Evolutionary conservation across 2,797 vertebrate species (phyloP), one percentile per base, ranked within the genome.

Genomic region (Borostomias antarcticus): DNA sequence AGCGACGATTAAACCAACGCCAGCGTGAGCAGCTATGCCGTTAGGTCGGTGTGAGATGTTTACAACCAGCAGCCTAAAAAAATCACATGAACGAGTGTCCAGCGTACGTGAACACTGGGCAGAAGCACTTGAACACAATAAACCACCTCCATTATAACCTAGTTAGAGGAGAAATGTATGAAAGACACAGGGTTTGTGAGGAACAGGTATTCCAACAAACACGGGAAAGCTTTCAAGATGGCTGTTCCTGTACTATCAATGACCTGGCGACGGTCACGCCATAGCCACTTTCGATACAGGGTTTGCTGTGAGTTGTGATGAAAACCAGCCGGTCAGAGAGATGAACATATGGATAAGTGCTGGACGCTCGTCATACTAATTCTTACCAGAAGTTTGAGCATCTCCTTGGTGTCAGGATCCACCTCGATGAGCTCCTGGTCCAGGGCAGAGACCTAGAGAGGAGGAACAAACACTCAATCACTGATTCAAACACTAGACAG

Each of bases 391-490:
- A 19, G n/a, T 19, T 8, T 21, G 5, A 23, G 21, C 23, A 11
- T 52, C 23, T 23, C 21, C 70, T 1, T 96, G 45, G 95, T 96
- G 74, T 96, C 95, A 0, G 94, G 94, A 66, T 96, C 94, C 8
- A 96, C 94, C 78, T 96, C 95, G 11, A 96, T 96, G 62, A 95
- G 93, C 80, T 96, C 95, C 80, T 95, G 95, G 78, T 95, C 94
- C 1, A 96, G 87, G 51, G 95, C 95, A 75, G 95, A 96, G 53
- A 95, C 95, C 95, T 96, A 76, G 1, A 69, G 43, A 29, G n/a
- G n/a, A n/a, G n/a, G n/a, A n/a, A n/a, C n/a, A n/a, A n/a, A n/a
- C n/a, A n/a, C n/a, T n/a, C n/a, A n/a, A n/a, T n/a, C n/a, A n/a
- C n/a, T n/a, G n/a, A n/a, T n/a, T n/a, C n/a, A n/a, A n/a, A n/a